phyloP scores from a whole-genome alignment of 2,888 invertebrate genomes.

The Chrysina gloriosa region DNA sequence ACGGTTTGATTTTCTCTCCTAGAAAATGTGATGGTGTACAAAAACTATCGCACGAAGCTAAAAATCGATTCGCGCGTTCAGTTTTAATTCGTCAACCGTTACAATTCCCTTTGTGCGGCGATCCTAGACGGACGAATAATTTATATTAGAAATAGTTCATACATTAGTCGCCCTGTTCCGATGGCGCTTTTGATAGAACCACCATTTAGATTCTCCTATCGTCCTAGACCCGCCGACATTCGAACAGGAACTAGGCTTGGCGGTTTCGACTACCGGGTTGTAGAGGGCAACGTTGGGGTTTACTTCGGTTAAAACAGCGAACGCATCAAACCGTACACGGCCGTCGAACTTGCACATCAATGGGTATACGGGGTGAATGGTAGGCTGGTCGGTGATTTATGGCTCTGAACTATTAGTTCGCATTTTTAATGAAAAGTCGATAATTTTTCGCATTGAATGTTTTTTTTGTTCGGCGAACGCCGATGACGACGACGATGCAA shows the following conservation, averaged over 20 bases:
- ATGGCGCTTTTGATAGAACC: constrained; percentile 39
- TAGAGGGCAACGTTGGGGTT: constrained; percentile 55
- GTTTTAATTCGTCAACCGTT: too few relatives aligned
- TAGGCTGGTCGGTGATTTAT: constrained; percentile 45
- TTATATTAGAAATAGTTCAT: constrained; percentile 31
- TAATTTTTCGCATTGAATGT: constrained; percentile 43
- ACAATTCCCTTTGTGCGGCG: too few relatives aligned
- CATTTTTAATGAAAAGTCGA: constrained; percentile 45
- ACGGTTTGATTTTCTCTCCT: too few relatives aligned
- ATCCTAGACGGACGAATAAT: neutral
- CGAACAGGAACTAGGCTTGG: constrained; percentile 41
- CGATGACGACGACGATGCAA: constrained; percentile 8
- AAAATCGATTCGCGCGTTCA: too few relatives aligned
- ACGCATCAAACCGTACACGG: constrained; percentile 30
- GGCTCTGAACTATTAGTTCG: constrained; percentile 44
- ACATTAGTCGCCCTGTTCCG: neutral
- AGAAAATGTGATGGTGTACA: too few relatives aligned
- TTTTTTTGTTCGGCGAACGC: constrained; percentile 37
- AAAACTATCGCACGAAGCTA: too few relatives aligned
- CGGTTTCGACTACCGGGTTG: constrained; percentile 58
- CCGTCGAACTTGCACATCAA: constrained; percentile 30
- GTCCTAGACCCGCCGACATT: constrained; percentile 16
- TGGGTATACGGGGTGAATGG: constrained; percentile 30
- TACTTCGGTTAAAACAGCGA: constrained; percentile 24
- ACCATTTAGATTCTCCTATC: constrained; percentile 36